phyloP scores from a whole-genome alignment of 2,888 invertebrate species.

The Nomada flava region DNA sequence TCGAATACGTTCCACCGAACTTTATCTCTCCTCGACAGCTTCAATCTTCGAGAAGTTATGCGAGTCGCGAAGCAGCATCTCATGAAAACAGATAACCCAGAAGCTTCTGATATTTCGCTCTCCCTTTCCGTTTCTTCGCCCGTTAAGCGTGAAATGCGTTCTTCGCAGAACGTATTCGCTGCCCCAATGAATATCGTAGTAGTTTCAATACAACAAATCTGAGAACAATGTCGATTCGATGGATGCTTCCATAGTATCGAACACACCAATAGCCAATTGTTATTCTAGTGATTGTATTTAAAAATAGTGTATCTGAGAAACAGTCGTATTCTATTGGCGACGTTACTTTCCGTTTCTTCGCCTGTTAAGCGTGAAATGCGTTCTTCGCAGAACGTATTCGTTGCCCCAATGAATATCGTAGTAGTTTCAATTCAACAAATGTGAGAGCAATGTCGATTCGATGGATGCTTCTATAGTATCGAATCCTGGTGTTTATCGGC shows the following conservation, averaged over 20 bases:
- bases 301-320: no score
- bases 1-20: conserved; percentile 9
- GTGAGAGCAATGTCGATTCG: no score
- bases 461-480: no score
- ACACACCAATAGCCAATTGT: no score
- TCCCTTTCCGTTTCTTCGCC: background rate
- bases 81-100: background rate
- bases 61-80: background rate
- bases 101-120: background rate
- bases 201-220: background rate
- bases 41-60: conserved; percentile 11
- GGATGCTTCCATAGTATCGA: no score
- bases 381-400: background rate
- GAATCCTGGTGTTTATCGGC: no score
- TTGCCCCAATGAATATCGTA: background rate
- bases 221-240: no score
- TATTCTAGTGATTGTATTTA: no score
- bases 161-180: background rate
- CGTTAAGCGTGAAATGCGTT: conserved; percentile 1
- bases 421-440: background rate
- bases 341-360: background rate
- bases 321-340: no score
- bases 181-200: background rate
- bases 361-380: background rate
- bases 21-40: background rate